Evolutionary conservation across 2,113 vertebrate species (phyloP), one percentile per base, ranked within the genome.

Genomic region (Rhadina sibilatrix): DNA sequence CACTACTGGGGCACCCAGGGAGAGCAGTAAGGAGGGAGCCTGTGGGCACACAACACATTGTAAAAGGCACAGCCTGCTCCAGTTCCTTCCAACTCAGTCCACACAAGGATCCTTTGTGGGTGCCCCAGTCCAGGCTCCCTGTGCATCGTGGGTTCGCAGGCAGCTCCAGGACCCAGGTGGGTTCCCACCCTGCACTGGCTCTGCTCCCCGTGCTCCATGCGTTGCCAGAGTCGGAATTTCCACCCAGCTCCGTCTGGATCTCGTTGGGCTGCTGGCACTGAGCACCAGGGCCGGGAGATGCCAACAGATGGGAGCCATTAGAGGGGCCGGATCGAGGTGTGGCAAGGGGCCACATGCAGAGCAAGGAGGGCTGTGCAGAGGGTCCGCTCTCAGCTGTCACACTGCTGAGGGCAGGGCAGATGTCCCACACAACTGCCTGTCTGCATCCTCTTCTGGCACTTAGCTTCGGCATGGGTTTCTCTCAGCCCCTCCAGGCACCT

Each of bases 231-330:
- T 75, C 71, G 93, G 42, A 83, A 47, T 87, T 94, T 94, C 94
- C 88, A 90, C n/a, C 20, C 85, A 81, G 86, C n/a, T 64, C 79
- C 95, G 89, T 94, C 93, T 97, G 95, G 94, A 92, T 92, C 65
- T 94, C 5, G 5, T 57, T 1, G 70, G 35, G 81, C 66, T 12
- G 38, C 69, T 96, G 94, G 95, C 83, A 28, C 40, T 6, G 37
- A 89, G 57, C 65, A 40, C 16, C 0, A 1, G 38, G 37, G 25
- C 33, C 0, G 1, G 60, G 65, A 87, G 84, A 59, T 91, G 87
- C 91, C 93, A 96, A 94, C 95, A 96, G 53, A 93, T 95, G 96
- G 95, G 95, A 96, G 27, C 12, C 46, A 90, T 95, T 93, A 95
- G 54, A 72, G 70, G 65, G 91, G 52, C 79, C 0, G 2, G 27